Evolutionary conservation across 2,797 vertebrate genomes (phyloP).

Genomic region (Acropternis orthonyx): DNA sequence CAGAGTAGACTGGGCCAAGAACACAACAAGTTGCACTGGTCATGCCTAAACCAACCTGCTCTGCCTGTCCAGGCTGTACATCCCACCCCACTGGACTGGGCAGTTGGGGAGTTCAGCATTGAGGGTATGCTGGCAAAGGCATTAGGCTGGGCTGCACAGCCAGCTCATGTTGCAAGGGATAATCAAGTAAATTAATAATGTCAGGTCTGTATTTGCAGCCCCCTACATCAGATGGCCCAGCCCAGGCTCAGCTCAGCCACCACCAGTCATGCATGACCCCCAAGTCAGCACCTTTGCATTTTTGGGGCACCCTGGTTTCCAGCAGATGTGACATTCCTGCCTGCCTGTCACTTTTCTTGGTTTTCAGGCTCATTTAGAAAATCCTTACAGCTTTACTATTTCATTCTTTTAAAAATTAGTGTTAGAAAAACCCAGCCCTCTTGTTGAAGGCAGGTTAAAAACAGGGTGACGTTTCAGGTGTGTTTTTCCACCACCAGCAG

Average conservation of each 20-base stretch:
- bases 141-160: neutral
- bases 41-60: neutral
- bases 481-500: neutral
- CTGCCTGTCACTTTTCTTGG: neutral
- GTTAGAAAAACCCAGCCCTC: neutral
- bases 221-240: neutral
- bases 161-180: fast-evolving
- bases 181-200: too few species aligned
- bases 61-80: neutral
- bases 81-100: fast-evolving
- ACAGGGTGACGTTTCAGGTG: neutral
- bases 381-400: neutral
- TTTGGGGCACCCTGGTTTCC: neutral
- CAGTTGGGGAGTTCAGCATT: neutral
- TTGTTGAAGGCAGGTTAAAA: neutral
- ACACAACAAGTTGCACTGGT: neutral
- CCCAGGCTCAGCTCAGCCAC: neutral
- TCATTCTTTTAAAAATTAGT: neutral
- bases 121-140: neutral
- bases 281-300: neutral
- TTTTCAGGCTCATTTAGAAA: neutral
- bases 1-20: neutral
- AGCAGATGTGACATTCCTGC: neutral
- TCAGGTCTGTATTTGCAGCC: neutral
- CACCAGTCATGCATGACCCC: fast-evolving